Evolutionary conservation across 2,113 vertebrate genomes (phyloP).

Genomic region (Charadrius vociferus): DNA sequence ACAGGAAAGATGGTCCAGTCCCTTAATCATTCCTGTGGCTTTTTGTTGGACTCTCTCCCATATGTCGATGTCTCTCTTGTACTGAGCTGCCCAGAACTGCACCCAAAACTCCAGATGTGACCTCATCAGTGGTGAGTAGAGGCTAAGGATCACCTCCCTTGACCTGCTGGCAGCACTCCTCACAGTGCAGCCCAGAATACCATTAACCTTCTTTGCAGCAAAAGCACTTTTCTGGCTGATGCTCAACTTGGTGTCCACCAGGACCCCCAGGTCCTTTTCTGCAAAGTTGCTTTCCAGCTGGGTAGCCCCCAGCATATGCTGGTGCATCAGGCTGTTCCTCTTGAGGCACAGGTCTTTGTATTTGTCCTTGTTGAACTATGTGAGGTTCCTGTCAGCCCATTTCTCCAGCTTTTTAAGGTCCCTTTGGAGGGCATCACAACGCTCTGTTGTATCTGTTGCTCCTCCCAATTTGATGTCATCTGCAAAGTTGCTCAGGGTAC

Average conservation of each 20-base stretch:
- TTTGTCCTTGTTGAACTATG: background rate
- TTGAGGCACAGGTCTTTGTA: background rate
- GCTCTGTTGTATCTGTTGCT: background rate
- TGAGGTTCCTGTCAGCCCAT: background rate
- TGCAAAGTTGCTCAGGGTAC: background rate
- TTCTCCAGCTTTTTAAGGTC: background rate
- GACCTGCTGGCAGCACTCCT: background rate
- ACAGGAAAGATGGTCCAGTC: background rate
- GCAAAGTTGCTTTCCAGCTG: background rate
- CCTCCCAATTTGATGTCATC: background rate
- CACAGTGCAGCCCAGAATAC: background rate
- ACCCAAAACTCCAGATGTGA: background rate
- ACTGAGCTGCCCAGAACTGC: background rate
- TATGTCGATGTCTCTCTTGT: background rate
- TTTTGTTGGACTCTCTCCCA: background rate
- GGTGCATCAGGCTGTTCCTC: background rate
- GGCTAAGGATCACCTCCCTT: background rate
- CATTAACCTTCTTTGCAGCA: background rate
- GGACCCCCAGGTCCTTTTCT: background rate
- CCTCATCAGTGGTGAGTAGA: background rate
- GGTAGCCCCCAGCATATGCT: background rate
- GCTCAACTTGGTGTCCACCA: background rate
- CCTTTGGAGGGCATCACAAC: background rate
- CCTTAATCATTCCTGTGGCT: background rate
- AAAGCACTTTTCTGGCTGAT: background rate